These are phyloP conservation scores for Laothoe populi DNA, from an alignment of 2,888 invertebrate species.

Conservation along the genomic window DNA sequence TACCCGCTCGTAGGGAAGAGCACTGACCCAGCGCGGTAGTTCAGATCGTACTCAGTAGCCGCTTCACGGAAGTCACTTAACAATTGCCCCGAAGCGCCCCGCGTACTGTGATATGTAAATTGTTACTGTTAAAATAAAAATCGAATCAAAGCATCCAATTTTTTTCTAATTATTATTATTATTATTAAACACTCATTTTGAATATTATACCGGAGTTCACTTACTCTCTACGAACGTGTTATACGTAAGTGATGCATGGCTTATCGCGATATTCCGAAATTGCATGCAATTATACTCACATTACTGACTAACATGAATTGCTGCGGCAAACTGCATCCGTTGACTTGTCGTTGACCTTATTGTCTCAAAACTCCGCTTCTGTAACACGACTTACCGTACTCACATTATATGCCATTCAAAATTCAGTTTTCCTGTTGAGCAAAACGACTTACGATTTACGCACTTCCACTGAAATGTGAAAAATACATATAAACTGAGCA, in stretches of 20 bases:
- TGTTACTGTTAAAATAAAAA: slow-evolving; percentile 84
- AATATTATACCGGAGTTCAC: slow-evolving; percentile 52
- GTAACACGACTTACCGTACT: slow-evolving; percentile 36
- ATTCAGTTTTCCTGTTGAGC: slow-evolving; percentile 48
- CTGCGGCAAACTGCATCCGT: slow-evolving; percentile 58
- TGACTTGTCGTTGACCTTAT: slow-evolving; percentile 45
- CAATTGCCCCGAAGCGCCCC: slow-evolving; percentile 81
- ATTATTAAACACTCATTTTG: slow-evolving; percentile 64
- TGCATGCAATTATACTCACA: slow-evolving; percentile 74
- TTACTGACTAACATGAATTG: slow-evolving; percentile 51
- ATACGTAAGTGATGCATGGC: slow-evolving; percentile 82
- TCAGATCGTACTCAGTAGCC: slow-evolving; percentile 61
- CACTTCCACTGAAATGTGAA: slow-evolving; percentile 37
- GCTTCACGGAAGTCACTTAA: slow-evolving; percentile 63
- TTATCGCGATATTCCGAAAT: slow-evolving; percentile 70
- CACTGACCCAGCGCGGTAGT: slow-evolving; percentile 65
- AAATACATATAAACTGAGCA: slow-evolving; percentile 31
- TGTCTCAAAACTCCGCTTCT: slow-evolving; percentile 50
- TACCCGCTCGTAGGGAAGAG: slow-evolving; percentile 63
- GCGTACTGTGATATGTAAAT: slow-evolving; percentile 85
- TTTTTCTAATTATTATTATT: slow-evolving; percentile 59
- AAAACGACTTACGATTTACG: slow-evolving; percentile 45
- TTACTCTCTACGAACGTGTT: slow-evolving; percentile 57
- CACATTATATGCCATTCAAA: slow-evolving; percentile 48
- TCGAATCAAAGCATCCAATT: slow-evolving; percentile 66